These are phyloP conservation scores for Percina caprodes DNA, from an alignment of 2,113 vertebrate species.

Conservation along the genomic window DNA sequence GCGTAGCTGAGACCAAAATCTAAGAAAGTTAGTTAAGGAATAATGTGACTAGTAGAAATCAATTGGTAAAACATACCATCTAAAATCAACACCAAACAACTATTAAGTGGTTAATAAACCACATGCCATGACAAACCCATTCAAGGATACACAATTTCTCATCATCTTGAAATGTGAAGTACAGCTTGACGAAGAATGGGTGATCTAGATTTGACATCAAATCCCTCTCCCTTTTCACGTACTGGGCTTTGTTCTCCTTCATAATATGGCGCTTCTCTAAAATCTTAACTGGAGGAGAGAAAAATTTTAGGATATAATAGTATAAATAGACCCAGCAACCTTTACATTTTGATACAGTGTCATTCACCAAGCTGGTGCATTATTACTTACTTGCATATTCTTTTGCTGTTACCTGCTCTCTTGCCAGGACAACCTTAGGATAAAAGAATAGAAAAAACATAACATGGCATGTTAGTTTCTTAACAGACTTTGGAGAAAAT, in stretches of 20 bases:
- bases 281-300: conserved; percentile 92
- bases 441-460: conserved; percentile 13
- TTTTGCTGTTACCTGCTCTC: conserved; percentile 92
- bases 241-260: conserved; percentile 98
- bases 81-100: neutral
- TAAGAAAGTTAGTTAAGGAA: conserved; percentile 82
- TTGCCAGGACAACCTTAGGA: conserved; percentile 94
- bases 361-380: neutral
- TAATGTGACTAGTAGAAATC: neutral
- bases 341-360: neutral
- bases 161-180: conserved; percentile 99
- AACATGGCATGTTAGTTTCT: conserved; percentile 22
- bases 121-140: conserved; percentile 3
- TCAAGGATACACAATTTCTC: conserved; percentile 99
- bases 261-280: conserved; percentile 99
- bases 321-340: neutral
- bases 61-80: neutral
- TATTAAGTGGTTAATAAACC: neutral
- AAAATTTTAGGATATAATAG: conserved; percentile 1
- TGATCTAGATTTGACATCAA: conserved; percentile 98
- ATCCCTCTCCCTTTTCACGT: conserved; percentile 97
- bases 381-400: conserved; percentile 97
- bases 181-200: conserved; percentile 98
- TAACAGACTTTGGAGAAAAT: conserved; percentile 16
- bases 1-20: conserved; percentile 99